phyloP scores from a whole-genome alignment of 2,888 invertebrate species.

The Petrolisthes manimaculis region DNA sequence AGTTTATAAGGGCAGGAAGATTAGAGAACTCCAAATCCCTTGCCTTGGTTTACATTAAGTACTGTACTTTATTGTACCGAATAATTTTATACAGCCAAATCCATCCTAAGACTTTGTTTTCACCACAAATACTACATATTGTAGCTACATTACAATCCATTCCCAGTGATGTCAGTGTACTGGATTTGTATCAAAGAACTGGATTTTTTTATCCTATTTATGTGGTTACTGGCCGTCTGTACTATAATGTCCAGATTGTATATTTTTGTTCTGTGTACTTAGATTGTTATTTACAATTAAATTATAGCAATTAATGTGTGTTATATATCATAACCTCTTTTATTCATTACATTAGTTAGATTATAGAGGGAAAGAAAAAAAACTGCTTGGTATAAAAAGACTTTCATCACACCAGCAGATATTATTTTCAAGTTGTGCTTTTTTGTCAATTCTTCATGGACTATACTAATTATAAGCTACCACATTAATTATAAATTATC shows the following conservation, averaged over 20 bases:
- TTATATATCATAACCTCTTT: not conserved
- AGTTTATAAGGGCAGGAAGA: no score
- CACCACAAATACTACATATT: not conserved
- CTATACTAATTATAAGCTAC: no score
- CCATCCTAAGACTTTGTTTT: not conserved
- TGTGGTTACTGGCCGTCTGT: conserved; percentile 62
- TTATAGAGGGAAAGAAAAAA: no score
- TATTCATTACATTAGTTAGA: not conserved
- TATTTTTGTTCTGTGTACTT: conserved; percentile 63
- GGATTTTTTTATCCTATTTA: conserved; percentile 51
- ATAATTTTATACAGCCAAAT: no score
- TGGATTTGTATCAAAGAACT: conserved; percentile 12
- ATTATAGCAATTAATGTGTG: conserved; percentile 53
- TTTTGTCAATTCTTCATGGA: no score
- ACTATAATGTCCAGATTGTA: conserved; percentile 64
- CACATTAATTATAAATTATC: no score
- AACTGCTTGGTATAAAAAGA: no score
- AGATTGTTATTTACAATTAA: conserved; percentile 64
- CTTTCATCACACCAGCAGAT: no score
- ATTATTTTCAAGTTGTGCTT: no score
- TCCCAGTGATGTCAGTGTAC: conserved; percentile 6
- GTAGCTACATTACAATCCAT: conserved; percentile 2
- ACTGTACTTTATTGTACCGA: no score
- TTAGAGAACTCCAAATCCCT: no score
- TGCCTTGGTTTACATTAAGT: no score